Percentiles rank a stretch among this genome's conserved stretches.
Evolutionary conservation across 2,888 invertebrate species (phyloP).

Genomic region (Pristionchus maxplancki): DNA sequence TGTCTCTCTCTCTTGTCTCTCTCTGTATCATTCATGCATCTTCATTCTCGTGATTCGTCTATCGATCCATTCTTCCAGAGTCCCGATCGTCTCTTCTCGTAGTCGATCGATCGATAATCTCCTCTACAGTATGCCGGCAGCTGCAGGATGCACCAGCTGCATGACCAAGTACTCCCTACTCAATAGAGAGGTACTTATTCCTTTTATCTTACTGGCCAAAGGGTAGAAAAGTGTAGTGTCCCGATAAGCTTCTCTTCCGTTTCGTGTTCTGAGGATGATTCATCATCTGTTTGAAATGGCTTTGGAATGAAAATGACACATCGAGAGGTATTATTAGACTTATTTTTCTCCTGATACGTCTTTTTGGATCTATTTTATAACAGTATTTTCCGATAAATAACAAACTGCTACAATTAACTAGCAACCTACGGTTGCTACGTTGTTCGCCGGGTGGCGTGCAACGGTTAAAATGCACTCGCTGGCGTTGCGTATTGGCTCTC

Average conservation of each 20-base stretch:
- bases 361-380: too few species aligned
- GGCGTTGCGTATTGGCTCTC: too few species aligned
- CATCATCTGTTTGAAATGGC: neutral
- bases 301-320: neutral
- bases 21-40: neutral
- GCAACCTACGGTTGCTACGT: too few species aligned
- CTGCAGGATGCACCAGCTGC: constrained; percentile 65
- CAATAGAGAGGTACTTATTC: constrained; percentile 60
- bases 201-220: neutral
- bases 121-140: constrained; percentile 59
- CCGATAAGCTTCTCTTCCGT: constrained; percentile 15
- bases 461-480: too few species aligned
- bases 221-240: neutral
- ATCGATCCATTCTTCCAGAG: neutral
- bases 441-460: too few species aligned
- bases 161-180: constrained; percentile 63
- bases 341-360: neutral
- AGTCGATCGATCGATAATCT: constrained; percentile 50
- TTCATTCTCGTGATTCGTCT: neutral
- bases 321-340: neutral
- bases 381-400: too few species aligned
- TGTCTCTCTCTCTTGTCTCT: neutral
- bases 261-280: constrained; percentile 1
- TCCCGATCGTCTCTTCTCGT: constrained; percentile 26
- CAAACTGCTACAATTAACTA: too few species aligned